Evolutionary conservation across 2,888 invertebrate species (phyloP), one percentile per base, ranked within the genome.

Genomic region (Ochropleura leucogaster): DNA sequence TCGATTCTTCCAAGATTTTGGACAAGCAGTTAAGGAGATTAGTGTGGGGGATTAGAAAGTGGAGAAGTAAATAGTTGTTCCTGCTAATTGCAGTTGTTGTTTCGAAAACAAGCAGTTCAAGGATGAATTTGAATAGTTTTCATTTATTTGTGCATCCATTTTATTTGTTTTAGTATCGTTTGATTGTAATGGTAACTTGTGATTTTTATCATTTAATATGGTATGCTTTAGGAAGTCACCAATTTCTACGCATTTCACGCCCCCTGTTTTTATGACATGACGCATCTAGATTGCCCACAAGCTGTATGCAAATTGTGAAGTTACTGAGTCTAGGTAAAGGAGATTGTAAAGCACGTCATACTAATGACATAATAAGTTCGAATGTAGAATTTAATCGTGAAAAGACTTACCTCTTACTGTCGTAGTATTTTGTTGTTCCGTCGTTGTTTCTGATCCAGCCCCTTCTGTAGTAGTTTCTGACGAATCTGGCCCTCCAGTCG

Each of bases 1-100:
- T 81, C 59, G 62, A 80, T 75, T 71, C 63, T 69, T 69, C 66
- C 42, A 84, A 72, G 66, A 63, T 18, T 55, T 75, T 60, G 46
- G 30, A 60, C 49, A 49, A 71, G 75, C 71, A 66, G 57, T 84
- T 57, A 62, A 62, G 65, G 60, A 62, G 57, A 79, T 71, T 82
- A 71, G 30, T 30, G 30, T 30, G 1, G 30, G 30, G 30, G 30
- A 30, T 30, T 55, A 49, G 49, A 72, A 62, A 68, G n/a, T 47
- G n/a, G 18, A 10, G 44, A 8, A 60, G n/a, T 42, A n/a, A 57
- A 64, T 16, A 46, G 40, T 60, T 42, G 68, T 72, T 40, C 65
- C 44, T 40, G 7, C 1, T 65, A 55, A 51, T 8, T 62, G 30
- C 57, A 44, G 51, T 30, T 14, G 12, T 57, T n/a, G 49, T 53